Percentiles rank a stretch among this genome's conserved stretches.
Evolutionary conservation across 2,888 invertebrate genomes (phyloP).

Genomic region (Rugalucina vietnamica): DNA sequence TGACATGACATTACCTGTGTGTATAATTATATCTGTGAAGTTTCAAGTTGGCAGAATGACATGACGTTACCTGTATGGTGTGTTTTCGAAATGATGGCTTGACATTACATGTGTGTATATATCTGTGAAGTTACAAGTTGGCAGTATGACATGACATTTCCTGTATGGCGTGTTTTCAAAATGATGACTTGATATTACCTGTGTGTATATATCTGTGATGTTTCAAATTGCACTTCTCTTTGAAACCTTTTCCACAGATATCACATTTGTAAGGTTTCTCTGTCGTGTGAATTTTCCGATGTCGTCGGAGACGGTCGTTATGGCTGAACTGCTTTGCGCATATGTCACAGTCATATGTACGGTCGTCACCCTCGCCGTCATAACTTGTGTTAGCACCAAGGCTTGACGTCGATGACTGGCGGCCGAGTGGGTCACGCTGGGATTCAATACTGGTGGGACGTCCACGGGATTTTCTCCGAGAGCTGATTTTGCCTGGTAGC

Average conservation of each 20-base stretch:
- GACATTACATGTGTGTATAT: too few relatives aligned
- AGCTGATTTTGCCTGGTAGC: slow-evolving; percentile 43
- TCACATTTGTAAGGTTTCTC: slow-evolving; percentile 65
- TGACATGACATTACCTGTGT: too few relatives aligned
- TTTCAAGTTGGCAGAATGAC: too few relatives aligned
- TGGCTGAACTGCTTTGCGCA: slow-evolving; percentile 63
- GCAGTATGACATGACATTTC: too few relatives aligned
- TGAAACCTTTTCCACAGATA: slow-evolving; percentile 63
- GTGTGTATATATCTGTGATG: slow-evolving; percentile 64
- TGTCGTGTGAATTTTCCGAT: slow-evolving; percentile 62
- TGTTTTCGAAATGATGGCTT: too few relatives aligned
- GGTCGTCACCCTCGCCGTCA: slow-evolving; percentile 57
- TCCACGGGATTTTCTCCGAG: slow-evolving; percentile 59
- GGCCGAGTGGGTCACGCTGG: slow-evolving; percentile 55
- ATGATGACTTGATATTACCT: too few relatives aligned
- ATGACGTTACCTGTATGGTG: too few relatives aligned
- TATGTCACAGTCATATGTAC: slow-evolving; percentile 61
- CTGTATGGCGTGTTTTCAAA: too few relatives aligned
- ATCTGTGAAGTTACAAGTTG: too few relatives aligned
- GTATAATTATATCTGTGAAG: too few relatives aligned
- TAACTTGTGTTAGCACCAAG: slow-evolving; percentile 57
- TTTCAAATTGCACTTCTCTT: slow-evolving; percentile 63
- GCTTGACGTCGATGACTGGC: slow-evolving; percentile 59
- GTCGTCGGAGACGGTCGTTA: slow-evolving; percentile 59
- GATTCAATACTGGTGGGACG: slow-evolving; percentile 63